These are phyloP conservation scores for Leucania comma DNA, from an alignment of 2,888 invertebrate genomes.

Conservation along the genomic window DNA sequence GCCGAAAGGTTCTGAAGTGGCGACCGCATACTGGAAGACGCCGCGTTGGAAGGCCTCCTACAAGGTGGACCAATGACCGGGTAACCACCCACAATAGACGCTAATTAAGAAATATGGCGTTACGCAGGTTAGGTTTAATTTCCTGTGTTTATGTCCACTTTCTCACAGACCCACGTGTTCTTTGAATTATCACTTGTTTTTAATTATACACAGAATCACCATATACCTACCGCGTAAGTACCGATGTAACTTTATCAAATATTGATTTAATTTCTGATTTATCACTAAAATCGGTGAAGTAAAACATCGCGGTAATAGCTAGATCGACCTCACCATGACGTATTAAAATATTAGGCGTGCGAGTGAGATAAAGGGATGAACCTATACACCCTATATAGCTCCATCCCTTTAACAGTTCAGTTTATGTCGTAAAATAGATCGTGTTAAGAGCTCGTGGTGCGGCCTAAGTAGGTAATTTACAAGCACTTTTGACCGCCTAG, in stretches of 20 bases:
- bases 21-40: no score
- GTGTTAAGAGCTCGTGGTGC: no score
- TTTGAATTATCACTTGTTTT: slow-evolving; percentile 12
- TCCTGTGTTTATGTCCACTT: slow-evolving; percentile 25
- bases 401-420: no score
- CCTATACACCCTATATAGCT: no score
- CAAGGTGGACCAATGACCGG: no score
- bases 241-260: neutral
- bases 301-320: neutral
- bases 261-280: neutral
- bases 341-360: no score
- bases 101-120: slow-evolving; percentile 49
- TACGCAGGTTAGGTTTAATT: slow-evolving; percentile 16
- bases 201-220: neutral
- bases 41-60: no score
- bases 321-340: neutral
- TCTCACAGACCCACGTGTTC: slow-evolving; percentile 21
- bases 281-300: neutral
- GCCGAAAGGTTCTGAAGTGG: no score
- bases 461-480: no score
- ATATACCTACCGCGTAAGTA: neutral
- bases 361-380: no score
- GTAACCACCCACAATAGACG: slow-evolving; percentile 47
- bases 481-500: no score
- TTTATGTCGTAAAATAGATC: no score